Conservation (phyloP, 2,888 invertebrate species). For the Brachycybe producta region DNA sequence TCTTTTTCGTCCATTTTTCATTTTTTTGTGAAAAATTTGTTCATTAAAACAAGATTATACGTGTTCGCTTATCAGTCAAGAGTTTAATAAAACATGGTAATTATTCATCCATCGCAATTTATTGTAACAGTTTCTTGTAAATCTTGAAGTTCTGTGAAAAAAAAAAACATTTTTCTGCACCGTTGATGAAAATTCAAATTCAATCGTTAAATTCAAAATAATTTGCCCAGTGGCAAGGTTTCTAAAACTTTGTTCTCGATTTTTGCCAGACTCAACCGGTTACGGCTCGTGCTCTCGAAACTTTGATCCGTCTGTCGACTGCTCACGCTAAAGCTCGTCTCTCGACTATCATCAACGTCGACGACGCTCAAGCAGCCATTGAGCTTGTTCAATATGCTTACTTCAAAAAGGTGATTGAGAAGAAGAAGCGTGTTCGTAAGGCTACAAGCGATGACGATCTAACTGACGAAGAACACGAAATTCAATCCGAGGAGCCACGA, state of each 20-base stretch:
- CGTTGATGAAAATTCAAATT: not conserved
- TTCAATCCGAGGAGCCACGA: slow-evolving; percentile 34
- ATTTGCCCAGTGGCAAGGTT: not conserved
- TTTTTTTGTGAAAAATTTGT: too few relatives aligned
- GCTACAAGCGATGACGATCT: slow-evolving; percentile 29
- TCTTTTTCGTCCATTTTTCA: too few relatives aligned
- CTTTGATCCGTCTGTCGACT: slow-evolving; percentile 89
- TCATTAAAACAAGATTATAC: too few relatives aligned
- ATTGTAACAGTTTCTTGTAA: too few relatives aligned
- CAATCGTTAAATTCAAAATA: too few relatives aligned
- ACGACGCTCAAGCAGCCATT: slow-evolving; percentile 83
- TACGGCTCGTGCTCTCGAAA: slow-evolving; percentile 90
- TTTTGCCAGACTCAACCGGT: slow-evolving; percentile 78
- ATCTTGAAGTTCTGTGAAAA: not conserved
- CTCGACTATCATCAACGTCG: slow-evolving; percentile 63
- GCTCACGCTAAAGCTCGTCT: slow-evolving; percentile 94
- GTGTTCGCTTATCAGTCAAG: too few relatives aligned
- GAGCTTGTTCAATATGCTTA: slow-evolving; percentile 89
- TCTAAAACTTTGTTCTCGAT: not conserved
- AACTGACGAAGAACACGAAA: slow-evolving; percentile 47
- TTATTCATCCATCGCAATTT: too few relatives aligned
- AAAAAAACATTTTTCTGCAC: not conserved
- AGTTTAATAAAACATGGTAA: too few relatives aligned
- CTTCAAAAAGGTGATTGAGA: slow-evolving; percentile 66
- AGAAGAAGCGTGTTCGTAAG: slow-evolving; percentile 13